Conservation (phyloP, 2,888 invertebrate species). For the Eupithecia centaureata region DNA sequence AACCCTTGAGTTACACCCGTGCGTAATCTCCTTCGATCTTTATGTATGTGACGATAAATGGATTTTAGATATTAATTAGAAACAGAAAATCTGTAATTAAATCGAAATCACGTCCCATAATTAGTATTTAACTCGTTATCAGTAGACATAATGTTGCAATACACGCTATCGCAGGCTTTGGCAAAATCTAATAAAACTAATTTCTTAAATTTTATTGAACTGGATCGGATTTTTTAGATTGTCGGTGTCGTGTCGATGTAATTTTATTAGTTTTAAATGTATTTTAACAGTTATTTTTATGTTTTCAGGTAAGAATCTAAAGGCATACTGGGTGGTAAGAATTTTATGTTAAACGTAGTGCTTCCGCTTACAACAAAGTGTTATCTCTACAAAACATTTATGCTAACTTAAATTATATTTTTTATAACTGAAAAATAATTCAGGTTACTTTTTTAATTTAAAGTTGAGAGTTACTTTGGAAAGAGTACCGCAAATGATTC, state of each 20-base stretch:
- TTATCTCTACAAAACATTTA: background rate
- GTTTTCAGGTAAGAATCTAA: constrained; percentile 25
- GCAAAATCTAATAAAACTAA: constrained; percentile 13
- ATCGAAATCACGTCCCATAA: constrained; percentile 37
- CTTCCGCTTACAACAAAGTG: background rate
- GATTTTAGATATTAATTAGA: constrained; percentile 32
- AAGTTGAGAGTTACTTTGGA: background rate
- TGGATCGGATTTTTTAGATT: background rate
- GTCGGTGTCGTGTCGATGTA: constrained; percentile 3
- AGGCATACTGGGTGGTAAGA: background rate
- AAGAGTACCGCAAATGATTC: background rate
- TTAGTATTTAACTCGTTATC: constrained; percentile 30
- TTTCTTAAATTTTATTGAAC: constrained; percentile 15
- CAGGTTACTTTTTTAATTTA: background rate
- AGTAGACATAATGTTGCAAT: constrained; percentile 30
- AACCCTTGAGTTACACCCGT: constrained; percentile 35
- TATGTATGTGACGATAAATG: constrained; percentile 41
- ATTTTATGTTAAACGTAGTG: background rate
- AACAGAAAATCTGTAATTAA: constrained; percentile 34
- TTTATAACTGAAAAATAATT: background rate
- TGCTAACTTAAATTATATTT: background rate
- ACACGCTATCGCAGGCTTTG: constrained; percentile 34
- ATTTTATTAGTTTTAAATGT: background rate
- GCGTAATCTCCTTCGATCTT: constrained; percentile 38
- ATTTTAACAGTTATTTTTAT: constrained; percentile 15